phyloP scores from a whole-genome alignment of 1,140 invertebrate genomes.

The Hycleus cichorii region DNA sequence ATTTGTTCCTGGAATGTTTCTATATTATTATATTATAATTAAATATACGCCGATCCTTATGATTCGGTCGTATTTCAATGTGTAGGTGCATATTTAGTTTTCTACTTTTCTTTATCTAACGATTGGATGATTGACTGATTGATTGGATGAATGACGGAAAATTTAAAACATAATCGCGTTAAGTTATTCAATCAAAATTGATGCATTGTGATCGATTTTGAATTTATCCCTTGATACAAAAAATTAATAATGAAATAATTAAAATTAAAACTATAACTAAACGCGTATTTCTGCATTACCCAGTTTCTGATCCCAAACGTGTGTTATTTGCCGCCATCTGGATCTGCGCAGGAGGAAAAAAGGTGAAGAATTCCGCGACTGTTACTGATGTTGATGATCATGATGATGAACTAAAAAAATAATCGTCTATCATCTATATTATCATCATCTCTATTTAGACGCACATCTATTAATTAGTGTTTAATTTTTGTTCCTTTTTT shows the following conservation, averaged over 20 bases:
- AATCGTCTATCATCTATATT: slow-evolving; percentile 38
- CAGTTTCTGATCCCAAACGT: slow-evolving; percentile 47
- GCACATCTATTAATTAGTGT: slow-evolving; percentile 1
- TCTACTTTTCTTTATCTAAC: slow-evolving; percentile 1
- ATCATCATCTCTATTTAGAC: slow-evolving; percentile 19
- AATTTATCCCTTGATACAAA: no score
- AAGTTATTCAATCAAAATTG: slow-evolving; percentile 1
- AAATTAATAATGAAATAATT: background rate
- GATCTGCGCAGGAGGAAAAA: slow-evolving; percentile 61
- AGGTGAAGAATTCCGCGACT: slow-evolving; percentile 60
- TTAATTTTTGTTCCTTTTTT: no score
- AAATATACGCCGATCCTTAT: slow-evolving; percentile 21
- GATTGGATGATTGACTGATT: no score
- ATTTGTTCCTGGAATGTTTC: slow-evolving; percentile 42
- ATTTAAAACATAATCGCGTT: background rate
- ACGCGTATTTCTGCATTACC: slow-evolving; percentile 41
- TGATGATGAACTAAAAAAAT: slow-evolving; percentile 9
- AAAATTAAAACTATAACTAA: slow-evolving; percentile 21
- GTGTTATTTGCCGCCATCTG: slow-evolving; percentile 47
- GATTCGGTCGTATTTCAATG: slow-evolving; percentile 33
- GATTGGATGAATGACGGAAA: no score
- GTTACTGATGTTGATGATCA: slow-evolving; percentile 12
- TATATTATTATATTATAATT: background rate
- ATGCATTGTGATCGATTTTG: no score
- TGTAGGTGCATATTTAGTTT: slow-evolving; percentile 35